Conservation (phyloP, 2,888 invertebrate genomes). For the Drosophila diplacantha region DNA sequence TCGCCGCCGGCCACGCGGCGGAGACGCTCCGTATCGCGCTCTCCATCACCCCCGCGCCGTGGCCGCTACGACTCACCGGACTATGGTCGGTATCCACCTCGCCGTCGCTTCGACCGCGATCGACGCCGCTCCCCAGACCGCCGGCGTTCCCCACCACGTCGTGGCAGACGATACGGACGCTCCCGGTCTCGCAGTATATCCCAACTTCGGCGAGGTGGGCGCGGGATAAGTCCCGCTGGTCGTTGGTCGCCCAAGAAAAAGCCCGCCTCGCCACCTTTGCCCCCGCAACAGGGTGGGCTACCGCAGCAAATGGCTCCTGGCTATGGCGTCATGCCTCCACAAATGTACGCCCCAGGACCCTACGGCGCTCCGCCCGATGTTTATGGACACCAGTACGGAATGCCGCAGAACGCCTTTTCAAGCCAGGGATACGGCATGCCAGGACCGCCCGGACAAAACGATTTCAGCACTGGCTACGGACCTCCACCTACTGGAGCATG, state of each 20-base stretch:
- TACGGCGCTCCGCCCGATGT: constrained; percentile 60
- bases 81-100: constrained; percentile 65
- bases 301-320: constrained; percentile 45
- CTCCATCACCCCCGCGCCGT: constrained; percentile 70
- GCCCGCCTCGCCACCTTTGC: constrained; percentile 64
- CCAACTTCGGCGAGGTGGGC: constrained; percentile 61
- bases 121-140: constrained; percentile 71
- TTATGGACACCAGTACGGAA: constrained; percentile 67
- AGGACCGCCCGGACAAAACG: constrained; percentile 55
- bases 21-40: constrained; percentile 72
- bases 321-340: constrained; percentile 66
- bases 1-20: constrained; percentile 69
- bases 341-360: constrained; percentile 67
- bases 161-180: constrained; percentile 61
- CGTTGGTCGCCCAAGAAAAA: constrained; percentile 76
- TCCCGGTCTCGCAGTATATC: constrained; percentile 70
- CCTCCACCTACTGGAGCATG: constrained; percentile 67
- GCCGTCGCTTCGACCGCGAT: constrained; percentile 62
- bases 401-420: constrained; percentile 64
- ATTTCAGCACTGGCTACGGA: constrained; percentile 70
- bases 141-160: constrained; percentile 60
- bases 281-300: constrained; percentile 51
- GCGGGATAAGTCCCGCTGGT: constrained; percentile 47
- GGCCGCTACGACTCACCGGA: constrained; percentile 73
- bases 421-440: constrained; percentile 63